These are phyloP conservation scores for Atherix ibis DNA, from an alignment of 2,888 invertebrate genomes.

Conservation along the genomic window DNA sequence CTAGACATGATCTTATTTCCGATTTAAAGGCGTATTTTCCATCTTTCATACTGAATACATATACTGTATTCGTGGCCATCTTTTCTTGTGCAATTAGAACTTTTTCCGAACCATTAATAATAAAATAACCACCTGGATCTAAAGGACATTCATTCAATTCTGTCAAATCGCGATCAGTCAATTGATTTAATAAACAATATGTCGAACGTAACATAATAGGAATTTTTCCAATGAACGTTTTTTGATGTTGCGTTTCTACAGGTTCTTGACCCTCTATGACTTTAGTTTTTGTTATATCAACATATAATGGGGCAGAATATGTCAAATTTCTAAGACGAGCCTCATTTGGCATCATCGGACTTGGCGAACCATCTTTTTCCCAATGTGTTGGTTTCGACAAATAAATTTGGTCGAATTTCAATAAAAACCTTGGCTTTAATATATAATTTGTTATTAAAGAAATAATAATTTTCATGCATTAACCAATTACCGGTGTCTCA, in stretches of 20 bases:
- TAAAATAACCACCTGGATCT: conserved; percentile 99
- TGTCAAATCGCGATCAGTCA: conserved; percentile 96
- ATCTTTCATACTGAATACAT: conserved; percentile 99
- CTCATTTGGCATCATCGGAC: conserved; percentile 99
- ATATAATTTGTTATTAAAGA: no score
- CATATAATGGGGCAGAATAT: conserved; percentile 96
- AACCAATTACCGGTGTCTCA: conserved; percentile 61
- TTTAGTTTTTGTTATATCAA: conserved; percentile 95
- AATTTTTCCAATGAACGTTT: conserved; percentile 74
- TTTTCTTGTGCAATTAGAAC: conserved; percentile 98
- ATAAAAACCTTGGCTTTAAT: conserved; percentile 62
- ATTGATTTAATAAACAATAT: conserved; percentile 84
- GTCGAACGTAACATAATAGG: conserved; percentile 98
- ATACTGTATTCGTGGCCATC: conserved; percentile 99
- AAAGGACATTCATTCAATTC: conserved; percentile 98
- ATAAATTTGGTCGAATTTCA: conserved; percentile 99
- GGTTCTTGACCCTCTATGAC: conserved; percentile 82
- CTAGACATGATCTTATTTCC: conserved; percentile 89
- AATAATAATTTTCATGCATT: no score
- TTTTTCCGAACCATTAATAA: conserved; percentile 98
- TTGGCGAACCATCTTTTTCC: conserved; percentile 99
- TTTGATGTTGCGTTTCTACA: conserved; percentile 64
- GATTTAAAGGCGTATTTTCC: conserved; percentile 98
- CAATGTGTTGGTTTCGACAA: conserved; percentile 99
- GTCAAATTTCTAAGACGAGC: conserved; percentile 92